Evolutionary conservation across 1,140 invertebrate species (phyloP).

Genomic region (Ips typographus): DNA sequence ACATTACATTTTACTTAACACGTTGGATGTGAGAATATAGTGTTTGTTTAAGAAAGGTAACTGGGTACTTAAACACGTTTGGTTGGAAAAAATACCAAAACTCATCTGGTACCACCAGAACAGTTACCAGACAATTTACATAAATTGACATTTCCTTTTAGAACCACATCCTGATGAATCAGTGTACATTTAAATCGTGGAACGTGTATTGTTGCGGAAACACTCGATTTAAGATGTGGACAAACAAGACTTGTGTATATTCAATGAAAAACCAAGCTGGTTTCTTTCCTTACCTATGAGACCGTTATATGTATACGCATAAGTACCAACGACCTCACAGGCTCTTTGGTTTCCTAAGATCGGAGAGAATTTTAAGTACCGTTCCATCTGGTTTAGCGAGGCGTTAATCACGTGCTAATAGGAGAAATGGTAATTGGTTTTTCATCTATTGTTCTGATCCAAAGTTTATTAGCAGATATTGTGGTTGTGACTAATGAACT

Average conservation of each 20-base stretch:
- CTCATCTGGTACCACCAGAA: background rate
- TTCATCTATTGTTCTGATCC: too few species aligned
- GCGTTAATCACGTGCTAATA: constrained; percentile 15
- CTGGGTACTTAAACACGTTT: too few species aligned
- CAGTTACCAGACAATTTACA: background rate
- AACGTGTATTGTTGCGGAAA: constrained; percentile 17
- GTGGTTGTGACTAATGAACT: too few species aligned
- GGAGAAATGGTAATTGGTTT: too few species aligned
- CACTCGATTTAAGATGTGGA: constrained; percentile 11
- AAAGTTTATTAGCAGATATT: too few species aligned
- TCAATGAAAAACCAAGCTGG: constrained; percentile 25
- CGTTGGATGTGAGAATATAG: too few species aligned
- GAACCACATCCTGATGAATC: background rate
- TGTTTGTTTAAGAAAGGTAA: too few species aligned
- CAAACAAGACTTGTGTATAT: constrained; percentile 10
- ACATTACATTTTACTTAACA: too few species aligned
- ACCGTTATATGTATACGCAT: constrained; percentile 24
- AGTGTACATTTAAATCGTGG: background rate
- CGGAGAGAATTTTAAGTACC: constrained; percentile 16
- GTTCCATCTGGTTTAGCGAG: background rate
- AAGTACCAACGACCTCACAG: constrained; percentile 26
- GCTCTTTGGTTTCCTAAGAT: constrained; percentile 14
- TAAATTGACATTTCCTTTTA: constrained; percentile 6
- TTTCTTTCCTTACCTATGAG: constrained; percentile 11
- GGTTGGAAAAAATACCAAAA: background rate